Conservation (phyloP, 2,113 vertebrate species). For the Tretioscincus oriximinensis region DNA sequence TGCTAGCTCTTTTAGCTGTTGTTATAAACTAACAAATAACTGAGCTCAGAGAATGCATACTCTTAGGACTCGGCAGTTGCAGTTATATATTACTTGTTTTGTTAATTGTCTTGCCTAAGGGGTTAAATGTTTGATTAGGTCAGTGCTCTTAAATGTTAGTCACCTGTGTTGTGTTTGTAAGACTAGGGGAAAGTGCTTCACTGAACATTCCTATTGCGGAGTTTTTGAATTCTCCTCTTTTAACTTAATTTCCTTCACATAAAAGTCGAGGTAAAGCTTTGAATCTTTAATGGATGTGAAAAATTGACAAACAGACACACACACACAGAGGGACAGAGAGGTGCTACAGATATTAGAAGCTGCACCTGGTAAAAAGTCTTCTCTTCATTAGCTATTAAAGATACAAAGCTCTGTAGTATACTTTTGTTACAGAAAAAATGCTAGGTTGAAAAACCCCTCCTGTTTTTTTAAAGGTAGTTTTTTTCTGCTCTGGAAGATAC, state of each 20-base stretch:
- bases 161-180: not conserved
- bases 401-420: too few species aligned
- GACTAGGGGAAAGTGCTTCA: not conserved
- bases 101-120: not conserved
- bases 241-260: not conserved
- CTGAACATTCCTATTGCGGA: not conserved
- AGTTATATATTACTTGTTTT: conserved; percentile 13
- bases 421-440: too few species aligned
- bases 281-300: too few species aligned
- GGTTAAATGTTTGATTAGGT: not conserved
- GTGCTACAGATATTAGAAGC: too few species aligned
- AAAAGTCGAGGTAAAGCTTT: too few species aligned
- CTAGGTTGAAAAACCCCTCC: too few species aligned
- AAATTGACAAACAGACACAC: too few species aligned
- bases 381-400: too few species aligned
- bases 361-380: too few species aligned
- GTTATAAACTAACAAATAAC: not conserved
- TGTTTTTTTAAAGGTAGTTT: too few species aligned
- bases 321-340: too few species aligned
- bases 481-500: too few species aligned
- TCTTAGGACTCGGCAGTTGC: not conserved
- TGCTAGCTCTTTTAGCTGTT: not conserved
- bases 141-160: not conserved
- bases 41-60: not conserved
- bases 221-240: not conserved